These are phyloP conservation scores for Chunga burmeisteri DNA, from an alignment of 2,113 vertebrate genomes.

Conservation along the genomic window DNA sequence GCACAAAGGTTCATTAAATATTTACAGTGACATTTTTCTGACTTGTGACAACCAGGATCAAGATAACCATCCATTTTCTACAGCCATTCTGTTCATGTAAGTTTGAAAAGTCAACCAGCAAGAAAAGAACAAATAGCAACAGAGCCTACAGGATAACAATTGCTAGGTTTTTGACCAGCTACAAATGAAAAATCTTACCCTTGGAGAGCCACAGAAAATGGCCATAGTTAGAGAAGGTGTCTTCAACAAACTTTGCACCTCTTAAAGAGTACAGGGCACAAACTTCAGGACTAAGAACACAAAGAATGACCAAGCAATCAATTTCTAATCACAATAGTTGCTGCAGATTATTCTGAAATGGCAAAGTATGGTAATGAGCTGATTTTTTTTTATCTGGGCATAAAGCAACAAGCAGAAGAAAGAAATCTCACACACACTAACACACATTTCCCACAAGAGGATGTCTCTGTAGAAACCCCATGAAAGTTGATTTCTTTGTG, in stretches of 20 bases:
- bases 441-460: neutral
- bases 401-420: neutral
- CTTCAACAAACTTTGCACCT: neutral
- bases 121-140: constrained; percentile 15
- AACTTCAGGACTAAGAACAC: neutral
- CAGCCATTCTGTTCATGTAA: neutral
- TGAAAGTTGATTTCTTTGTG: neutral
- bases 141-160: neutral
- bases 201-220: neutral
- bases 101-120: constrained; percentile 7
- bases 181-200: neutral
- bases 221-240: neutral
- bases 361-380: neutral
- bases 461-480: neutral
- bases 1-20: constrained; percentile 61
- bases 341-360: neutral
- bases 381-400: neutral
- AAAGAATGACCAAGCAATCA: neutral
- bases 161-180: neutral
- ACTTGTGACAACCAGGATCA: constrained; percentile 40
- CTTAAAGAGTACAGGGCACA: neutral
- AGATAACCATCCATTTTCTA: constrained; percentile 34
- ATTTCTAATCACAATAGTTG: neutral
- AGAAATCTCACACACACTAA: neutral
- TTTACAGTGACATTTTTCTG: constrained; percentile 55